Evolutionary conservation across 2,113 vertebrate species (phyloP).

Genomic region (Campylomormyrus numenius): DNA sequence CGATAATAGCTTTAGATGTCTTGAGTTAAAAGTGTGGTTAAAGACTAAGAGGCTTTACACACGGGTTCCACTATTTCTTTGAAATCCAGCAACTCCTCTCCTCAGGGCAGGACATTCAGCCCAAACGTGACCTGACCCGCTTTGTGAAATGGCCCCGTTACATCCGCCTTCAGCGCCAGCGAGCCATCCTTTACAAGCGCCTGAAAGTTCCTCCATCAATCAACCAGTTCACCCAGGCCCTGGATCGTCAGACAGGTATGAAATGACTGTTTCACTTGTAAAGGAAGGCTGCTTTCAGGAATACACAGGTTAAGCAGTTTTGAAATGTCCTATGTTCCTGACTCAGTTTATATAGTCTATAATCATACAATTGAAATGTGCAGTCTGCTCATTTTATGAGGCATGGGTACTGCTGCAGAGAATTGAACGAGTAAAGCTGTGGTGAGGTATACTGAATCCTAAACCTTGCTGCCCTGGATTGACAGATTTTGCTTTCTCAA

Average conservation of each 20-base stretch:
- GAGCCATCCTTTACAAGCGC: slow-evolving; percentile 91
- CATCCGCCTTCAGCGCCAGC: slow-evolving; percentile 87
- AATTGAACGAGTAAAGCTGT: not conserved
- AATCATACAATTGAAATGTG: not conserved
- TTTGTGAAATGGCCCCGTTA: slow-evolving; percentile 98
- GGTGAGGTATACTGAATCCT: not conserved
- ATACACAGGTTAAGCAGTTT: not conserved
- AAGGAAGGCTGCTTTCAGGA: not conserved
- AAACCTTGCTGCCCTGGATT: not conserved
- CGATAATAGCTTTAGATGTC: not conserved
- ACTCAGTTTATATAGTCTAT: not conserved
- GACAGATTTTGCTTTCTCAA: not conserved
- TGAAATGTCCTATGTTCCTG: not conserved
- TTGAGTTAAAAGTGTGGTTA: not conserved
- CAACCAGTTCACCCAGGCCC: slow-evolving; percentile 94
- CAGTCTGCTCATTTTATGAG: not conserved
- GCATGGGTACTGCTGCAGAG: not conserved
- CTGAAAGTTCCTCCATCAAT: slow-evolving; percentile 94
- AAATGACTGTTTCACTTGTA: not conserved
- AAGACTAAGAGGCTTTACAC: not conserved
- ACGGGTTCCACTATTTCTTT: not conserved
- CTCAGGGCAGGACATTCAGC: slow-evolving; percentile 96
- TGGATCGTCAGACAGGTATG: slow-evolving; percentile 92
- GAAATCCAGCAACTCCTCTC: not conserved
- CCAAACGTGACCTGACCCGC: slow-evolving; percentile 88